A percentile compares a stretch with the other conserved stretches of the same genome.
These are phyloP conservation scores for Electrona antarctica DNA, from an alignment of 2,113 vertebrate species.

Conservation along the genomic window DNA sequence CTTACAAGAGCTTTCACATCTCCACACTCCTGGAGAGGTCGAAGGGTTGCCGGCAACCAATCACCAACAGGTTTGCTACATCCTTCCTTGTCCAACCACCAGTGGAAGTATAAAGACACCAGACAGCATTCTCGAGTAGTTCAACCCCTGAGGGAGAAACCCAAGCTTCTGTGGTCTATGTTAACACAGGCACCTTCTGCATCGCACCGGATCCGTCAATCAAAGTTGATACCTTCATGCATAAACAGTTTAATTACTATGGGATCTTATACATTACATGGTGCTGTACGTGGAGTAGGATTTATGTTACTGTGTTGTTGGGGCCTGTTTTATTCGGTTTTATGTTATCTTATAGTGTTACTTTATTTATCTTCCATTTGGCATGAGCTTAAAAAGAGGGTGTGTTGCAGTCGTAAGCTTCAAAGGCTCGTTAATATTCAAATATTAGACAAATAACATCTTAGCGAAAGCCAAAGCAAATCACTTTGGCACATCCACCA, in stretches of 20 bases:
- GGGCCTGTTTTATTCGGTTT: no score
- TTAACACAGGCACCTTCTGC: no score
- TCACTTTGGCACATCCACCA: neutral
- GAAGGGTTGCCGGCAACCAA: conserved; percentile 10
- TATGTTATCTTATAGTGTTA: no score
- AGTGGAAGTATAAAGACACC: neutral
- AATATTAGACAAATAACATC: conserved; percentile 44
- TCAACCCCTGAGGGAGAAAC: neutral
- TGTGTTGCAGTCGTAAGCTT: neutral
- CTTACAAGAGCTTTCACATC: conserved; percentile 20
- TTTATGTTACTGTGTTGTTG: no score
- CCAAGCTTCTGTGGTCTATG: neutral
- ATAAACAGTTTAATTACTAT: no score
- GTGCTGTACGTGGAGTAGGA: no score
- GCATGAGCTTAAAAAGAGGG: neutral
- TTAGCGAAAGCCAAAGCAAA: conserved; percentile 26
- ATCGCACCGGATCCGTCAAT: no score
- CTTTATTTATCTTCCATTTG: no score
- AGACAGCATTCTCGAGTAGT: conserved; percentile 9
- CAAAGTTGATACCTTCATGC: no score
- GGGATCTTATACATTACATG: no score
- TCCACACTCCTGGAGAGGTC: neutral
- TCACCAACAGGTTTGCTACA: neutral
- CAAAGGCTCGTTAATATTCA: conserved; percentile 31
- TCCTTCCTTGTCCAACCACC: neutral